Base-by-base conservation (phyloP, 64 coral and sea anemone genomes). In the Montipora cactus region DNA sequence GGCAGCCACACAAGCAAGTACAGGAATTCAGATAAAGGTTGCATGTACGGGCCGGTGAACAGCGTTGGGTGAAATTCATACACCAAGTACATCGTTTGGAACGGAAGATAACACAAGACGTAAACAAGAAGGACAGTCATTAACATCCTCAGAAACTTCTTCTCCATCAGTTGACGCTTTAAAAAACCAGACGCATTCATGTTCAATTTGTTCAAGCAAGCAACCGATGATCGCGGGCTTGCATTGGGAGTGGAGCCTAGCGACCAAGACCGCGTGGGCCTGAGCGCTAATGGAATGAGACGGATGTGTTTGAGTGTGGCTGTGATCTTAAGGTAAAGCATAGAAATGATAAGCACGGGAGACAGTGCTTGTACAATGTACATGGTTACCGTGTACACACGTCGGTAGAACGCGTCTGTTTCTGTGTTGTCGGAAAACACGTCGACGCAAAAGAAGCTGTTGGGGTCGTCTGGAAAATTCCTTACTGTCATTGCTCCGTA, bases 91-190 rank as follows among this genome's bases (percentile, higher is more conserved):
- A 95, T 79, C 12, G 91, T 79, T 86, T 97, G 96, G 81, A 78
- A 97, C 5, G 96, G 96, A 22, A 97, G 70, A 58, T 97, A 97
- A 87, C 96, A 97, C 13, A 97, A 81, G 5, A 97, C 92, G 49
- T 84, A 97, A 4, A 97, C 70, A 15, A 97, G 49, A 4, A 97
- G 77, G 25, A 97, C 96, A 8, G 21, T 55, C 13, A 92, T 77
- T 28, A 97, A 67, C 96, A 97, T 97, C 18, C 80, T 89, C 15
- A 91, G 87, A 46, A 97, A 97, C 16, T 94, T 94, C 14, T 46
- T 88, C 58, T 97, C 96, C 84, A 97, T 97, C 15, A 81, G 66
- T 21, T 97, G 93, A 11, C 93, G 87, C 16, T 82, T 91, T 9
- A 59, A 14, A 71, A 90, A n/a, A 7, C 84, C 84, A 2, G 93